phyloP scores from a whole-genome alignment of 2,113 vertebrate genomes.

The Nycticryphes semicollaris region DNA sequence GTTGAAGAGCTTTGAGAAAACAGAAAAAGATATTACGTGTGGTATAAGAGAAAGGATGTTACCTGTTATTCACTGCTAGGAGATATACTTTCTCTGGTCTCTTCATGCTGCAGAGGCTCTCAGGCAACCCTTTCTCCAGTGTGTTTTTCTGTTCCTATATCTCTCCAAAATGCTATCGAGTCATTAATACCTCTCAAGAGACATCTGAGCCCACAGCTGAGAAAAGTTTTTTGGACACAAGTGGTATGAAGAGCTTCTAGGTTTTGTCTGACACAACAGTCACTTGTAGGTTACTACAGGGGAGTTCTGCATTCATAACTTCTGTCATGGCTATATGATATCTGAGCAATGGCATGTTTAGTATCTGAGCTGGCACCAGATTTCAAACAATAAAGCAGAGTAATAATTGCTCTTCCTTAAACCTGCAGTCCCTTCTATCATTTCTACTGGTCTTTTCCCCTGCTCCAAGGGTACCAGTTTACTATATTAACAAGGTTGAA shows the following conservation, averaged over 20 bases:
- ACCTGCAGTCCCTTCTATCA: background rate
- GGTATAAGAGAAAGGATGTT: background rate
- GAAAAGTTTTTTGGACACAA: background rate
- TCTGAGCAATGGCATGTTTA: background rate
- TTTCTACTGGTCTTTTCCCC: background rate
- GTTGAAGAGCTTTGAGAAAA: background rate
- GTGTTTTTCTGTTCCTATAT: background rate
- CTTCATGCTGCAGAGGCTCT: background rate
- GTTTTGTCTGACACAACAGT: background rate
- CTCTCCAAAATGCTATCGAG: background rate
- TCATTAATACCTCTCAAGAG: background rate
- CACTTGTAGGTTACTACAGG: background rate
- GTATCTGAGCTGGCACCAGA: background rate
- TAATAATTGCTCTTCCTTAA: background rate
- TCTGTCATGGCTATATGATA: background rate
- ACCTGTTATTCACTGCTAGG: background rate
- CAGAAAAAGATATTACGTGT: background rate
- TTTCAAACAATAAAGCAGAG: background rate
- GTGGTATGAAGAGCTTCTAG: background rate
- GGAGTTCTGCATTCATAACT: background rate
- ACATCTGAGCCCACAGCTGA: background rate
- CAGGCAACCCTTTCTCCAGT: rapidly evolving
- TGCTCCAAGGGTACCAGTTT: background rate
- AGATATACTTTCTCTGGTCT: background rate
- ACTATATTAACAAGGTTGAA: background rate